Base-by-base conservation (phyloP, 2,797 vertebrate genomes). In the Spinus pinus region DNA sequence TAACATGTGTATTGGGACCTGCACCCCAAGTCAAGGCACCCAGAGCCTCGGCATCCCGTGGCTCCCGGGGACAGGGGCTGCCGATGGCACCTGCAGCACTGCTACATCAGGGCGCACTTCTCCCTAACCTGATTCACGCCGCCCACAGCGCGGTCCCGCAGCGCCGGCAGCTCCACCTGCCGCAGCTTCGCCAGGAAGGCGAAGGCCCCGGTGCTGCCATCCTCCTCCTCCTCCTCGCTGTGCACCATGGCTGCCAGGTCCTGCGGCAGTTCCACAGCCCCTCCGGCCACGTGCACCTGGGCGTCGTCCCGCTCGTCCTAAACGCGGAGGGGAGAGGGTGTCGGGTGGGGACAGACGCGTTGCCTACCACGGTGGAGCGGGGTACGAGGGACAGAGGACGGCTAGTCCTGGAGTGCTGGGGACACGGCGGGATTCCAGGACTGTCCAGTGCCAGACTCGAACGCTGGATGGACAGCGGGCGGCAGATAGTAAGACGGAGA, bases 221-320 rank as follows among this genome's bases (percentile, higher is more conserved):
- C 98, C 35, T 98, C 96, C 35, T 98, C 97, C 49, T 98, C 98
- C 35, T 98, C 80, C 66, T 94, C 35, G 0, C 31, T 6, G 6
- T 89, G 86, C 69, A 98, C 97, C 97, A 98, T 98, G 88, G 98
- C 97, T 0, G 97, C 97, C 51, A 98, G 92, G 21, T 98, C 98
- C 84, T 97, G 97, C 1, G 97, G 98, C 44, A 98, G 93, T 46
- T 98, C 98, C 58, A 97, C 94, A 2, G 95, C 95, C 1, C 98
- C 98, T 8, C 98, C 97, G 0, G 96, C 98, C 95, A 98, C 95
- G 79, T 98, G 97, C 41, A 98, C 83, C 41, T 97, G 98, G 5
- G 98, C 98, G 1, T 90, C 96, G 23, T 98, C 98, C 90, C 97
- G 95, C 49, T 97, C 96, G 8, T 97, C 98, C 98, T 98, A 93